Evolutionary conservation across 2,888 invertebrate species (phyloP).

Genomic region (Drosophila sordidula): DNA sequence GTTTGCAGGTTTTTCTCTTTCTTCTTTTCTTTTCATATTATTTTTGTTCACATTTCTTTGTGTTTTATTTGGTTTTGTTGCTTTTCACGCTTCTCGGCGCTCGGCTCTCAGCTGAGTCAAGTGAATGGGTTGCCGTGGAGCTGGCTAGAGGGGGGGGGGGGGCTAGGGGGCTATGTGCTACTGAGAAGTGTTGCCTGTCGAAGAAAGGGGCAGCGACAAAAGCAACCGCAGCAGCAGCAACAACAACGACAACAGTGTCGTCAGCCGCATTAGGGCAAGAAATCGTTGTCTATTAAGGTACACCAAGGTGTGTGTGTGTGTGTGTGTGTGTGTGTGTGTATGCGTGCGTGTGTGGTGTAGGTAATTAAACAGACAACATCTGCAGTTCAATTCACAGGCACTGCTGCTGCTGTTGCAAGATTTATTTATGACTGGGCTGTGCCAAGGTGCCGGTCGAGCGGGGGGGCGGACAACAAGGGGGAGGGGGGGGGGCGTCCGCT

Average conservation of each 20-base stretch:
- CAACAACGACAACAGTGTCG: slow-evolving; percentile 25
- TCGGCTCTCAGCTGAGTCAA: slow-evolving; percentile 40
- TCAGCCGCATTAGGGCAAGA: slow-evolving; percentile 42
- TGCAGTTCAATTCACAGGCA: slow-evolving; percentile 55
- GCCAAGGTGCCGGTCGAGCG: too few species aligned
- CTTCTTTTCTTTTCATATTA: slow-evolving; percentile 1
- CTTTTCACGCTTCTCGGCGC: slow-evolving; percentile 54
- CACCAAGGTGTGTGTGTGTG: slow-evolving; percentile 10
- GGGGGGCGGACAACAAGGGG: too few species aligned
- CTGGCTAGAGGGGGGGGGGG: background rate
- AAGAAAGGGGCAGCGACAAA: slow-evolving; percentile 19
- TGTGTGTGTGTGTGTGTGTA: slow-evolving; percentile 27
- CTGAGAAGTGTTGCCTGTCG: slow-evolving; percentile 10
- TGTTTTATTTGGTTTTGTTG: slow-evolving; percentile 24
- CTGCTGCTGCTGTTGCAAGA: slow-evolving; percentile 43
- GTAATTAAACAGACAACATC: slow-evolving; percentile 74
- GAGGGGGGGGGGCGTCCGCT: background rate
- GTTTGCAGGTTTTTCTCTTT: slow-evolving; percentile 47
- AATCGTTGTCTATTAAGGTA: slow-evolving; percentile 46
- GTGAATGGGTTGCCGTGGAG: slow-evolving; percentile 15
- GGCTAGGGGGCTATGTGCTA: background rate
- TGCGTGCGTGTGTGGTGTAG: slow-evolving; percentile 36
- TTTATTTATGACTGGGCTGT: slow-evolving; percentile 60
- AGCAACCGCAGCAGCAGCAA: slow-evolving; percentile 9
- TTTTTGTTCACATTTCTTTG: slow-evolving; percentile 13